Base-by-base conservation (phyloP, 2,888 invertebrate genomes). In the Steinernema carpocapsae region DNA sequence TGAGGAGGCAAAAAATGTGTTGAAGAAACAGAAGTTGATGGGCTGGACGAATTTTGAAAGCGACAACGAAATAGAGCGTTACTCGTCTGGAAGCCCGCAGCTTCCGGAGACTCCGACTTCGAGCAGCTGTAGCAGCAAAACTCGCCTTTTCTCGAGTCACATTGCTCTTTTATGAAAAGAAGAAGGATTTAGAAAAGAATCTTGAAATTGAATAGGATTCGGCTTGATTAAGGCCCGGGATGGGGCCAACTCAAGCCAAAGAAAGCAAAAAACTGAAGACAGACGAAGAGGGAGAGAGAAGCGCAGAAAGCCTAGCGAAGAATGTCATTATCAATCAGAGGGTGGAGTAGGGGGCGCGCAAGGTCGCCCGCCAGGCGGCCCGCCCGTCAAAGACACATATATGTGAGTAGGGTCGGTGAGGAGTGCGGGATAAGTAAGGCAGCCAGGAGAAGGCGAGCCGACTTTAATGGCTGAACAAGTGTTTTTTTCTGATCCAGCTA, bases 241-340 rank as follows among this genome's bases (percentile, higher is more conserved):
- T 64, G 64, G 64, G 17, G 64, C 64, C 64, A 64, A 64, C 29
- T 64, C 64, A 37, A 32, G 1, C 29, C 64, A 1, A 32, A 37
- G 37, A 37, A 37, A n/a, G n/a, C n/a, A n/a, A 64, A 64, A 64
- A 64, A 22, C 64, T 29, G 64, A 52, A 52, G 52, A 52, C 52
- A 22, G 52, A 52, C 52, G 52, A 24, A 64, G 64, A 64, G 64
- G 29, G 64, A 32, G 64, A 64, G 64, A 64, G 64, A 64, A 64
- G 64, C 64, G 64, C 64, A 64, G 64, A 64, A 32, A 64, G 64
- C 26, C 64, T 29, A 37, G 19, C 64, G 64, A 37, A 64, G 64
- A 64, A 64, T 64, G 64, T 64, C 64, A 64, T 64, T 64, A 64
- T 64, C 64, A 64, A 64, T 64, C 64, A 64, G 64, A 64, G 64